Conservation (phyloP, 2,888 invertebrate genomes). For the Melolontha melolontha region DNA sequence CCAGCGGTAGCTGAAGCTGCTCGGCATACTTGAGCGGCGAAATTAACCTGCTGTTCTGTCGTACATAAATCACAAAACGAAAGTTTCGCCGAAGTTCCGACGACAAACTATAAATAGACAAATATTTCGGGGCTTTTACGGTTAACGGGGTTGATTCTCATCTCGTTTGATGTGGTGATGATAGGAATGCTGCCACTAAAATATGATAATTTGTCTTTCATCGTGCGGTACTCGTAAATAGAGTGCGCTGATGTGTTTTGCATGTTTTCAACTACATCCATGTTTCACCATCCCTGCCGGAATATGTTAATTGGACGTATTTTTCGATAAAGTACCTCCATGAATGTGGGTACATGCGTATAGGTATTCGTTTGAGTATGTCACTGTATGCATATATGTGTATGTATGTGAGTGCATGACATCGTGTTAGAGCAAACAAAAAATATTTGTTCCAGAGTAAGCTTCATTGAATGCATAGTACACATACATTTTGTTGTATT, state of each 20-base stretch:
- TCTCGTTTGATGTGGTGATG: conserved; percentile 49
- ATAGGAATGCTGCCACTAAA: conserved; percentile 46
- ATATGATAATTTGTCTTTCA: conserved; percentile 50
- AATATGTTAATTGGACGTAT: too few relatives aligned
- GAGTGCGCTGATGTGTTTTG: conserved; percentile 42
- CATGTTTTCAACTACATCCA: conserved; percentile 11
- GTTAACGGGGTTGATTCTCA: conserved; percentile 45
- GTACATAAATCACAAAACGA: conserved; percentile 21
- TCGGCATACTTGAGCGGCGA: neutral
- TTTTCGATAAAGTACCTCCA: too few relatives aligned
- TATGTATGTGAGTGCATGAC: too few relatives aligned
- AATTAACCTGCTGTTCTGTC: neutral
- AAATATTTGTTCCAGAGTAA: too few relatives aligned
- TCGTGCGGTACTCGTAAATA: conserved; percentile 43
- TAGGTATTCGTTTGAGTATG: too few relatives aligned
- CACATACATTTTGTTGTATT: too few relatives aligned
- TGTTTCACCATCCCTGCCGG: too few relatives aligned
- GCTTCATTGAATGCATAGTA: too few relatives aligned
- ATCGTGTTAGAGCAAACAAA: too few relatives aligned
- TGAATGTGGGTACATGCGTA: too few relatives aligned
- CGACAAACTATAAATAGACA: conserved; percentile 46
- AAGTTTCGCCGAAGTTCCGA: conserved; percentile 38
- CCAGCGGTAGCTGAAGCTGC: too few relatives aligned
- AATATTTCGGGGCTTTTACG: conserved; percentile 45
- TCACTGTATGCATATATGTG: too few relatives aligned